Evolutionary conservation across 2,797 vertebrate species (phyloP).

Genomic region (Spinibarbus caldwelli): DNA sequence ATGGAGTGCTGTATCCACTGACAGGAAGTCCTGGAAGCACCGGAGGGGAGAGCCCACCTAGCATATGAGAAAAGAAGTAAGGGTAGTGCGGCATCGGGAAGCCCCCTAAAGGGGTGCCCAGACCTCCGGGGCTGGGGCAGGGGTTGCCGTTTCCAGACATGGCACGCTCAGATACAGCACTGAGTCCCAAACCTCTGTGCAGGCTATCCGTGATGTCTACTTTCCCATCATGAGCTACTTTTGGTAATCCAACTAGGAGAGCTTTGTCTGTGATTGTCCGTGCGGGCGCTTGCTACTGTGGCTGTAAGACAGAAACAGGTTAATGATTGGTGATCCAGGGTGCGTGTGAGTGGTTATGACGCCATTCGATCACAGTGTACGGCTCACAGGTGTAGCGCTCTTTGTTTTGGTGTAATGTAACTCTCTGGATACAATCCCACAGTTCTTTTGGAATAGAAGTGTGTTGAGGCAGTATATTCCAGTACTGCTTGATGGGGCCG

Average conservation of each 20-base stretch:
- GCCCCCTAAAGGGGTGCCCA: constrained; percentile 74
- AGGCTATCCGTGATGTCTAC: constrained; percentile 32
- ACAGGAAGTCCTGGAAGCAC: constrained; percentile 81
- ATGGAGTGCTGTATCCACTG: constrained; percentile 87
- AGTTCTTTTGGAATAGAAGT: background rate
- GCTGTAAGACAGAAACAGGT: constrained; percentile 3
- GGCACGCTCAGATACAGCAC: constrained; percentile 51
- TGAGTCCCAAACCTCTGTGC: constrained; percentile 29
- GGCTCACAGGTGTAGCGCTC: background rate
- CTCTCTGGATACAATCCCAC: constrained; percentile 20
- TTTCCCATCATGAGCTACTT: constrained; percentile 45
- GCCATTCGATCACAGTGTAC: constrained; percentile 16
- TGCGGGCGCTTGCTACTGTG: background rate
- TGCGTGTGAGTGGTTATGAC: constrained; percentile 20
- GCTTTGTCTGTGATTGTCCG: constrained; percentile 7
- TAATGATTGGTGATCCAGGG: constrained; percentile 7
- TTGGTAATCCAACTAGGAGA: constrained; percentile 33
- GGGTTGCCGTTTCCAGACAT: constrained; percentile 89
- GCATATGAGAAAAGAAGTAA: constrained; percentile 87
- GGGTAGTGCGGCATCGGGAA: constrained; percentile 85
- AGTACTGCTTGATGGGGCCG: no score
- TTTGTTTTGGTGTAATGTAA: constrained; percentile 21
- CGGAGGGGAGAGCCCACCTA: constrained; percentile 83
- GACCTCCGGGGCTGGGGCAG: constrained; percentile 64
- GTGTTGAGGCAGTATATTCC: constrained; percentile 12